Base-by-base conservation (phyloP, 2,797 vertebrate species). In the Trematomus bernacchii region DNA sequence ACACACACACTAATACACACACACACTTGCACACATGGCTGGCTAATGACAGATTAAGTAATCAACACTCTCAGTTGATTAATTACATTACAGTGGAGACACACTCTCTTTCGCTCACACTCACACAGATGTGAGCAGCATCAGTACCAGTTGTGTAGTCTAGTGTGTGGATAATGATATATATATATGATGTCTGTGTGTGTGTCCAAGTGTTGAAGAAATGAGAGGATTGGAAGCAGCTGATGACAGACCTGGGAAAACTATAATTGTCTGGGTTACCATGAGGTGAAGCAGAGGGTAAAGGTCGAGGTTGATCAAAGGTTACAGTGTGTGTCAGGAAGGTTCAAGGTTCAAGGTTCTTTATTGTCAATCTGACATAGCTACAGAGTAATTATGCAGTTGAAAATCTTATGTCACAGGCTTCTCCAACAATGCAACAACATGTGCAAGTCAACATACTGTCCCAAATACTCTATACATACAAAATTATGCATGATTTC, bases 11-110 rank as follows among this genome's bases (percentile, higher is more conserved):
- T 66, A 52, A 40, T 55, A n/a, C 46, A 27, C 61, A n/a, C 50
- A 19, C 52, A 67, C 72, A 76, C 65, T 57, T 58, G 73, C 71
- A 84, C 83, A 87, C 85, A 82, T 10, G 83, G 46, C 81, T 77
- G 73, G 71, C 66, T 91, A 92, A 91, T 92, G 89, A 73, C 84
- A 84, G 85, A 88, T 90, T 92, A 91, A 90, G 78, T 88, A 76
- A 82, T 85, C 67, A 93, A 90, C 88, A 82, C 87, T 87, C 87
- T 84, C 76, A 78, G 80, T 80, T 87, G 82, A 92, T 83, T 89
- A 89, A 71, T 87, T 87, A 81, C 84, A 91, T 89, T 87, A 87
- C 82, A 71, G 66, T 82, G 52, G 46, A 47, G 11, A 60, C 68
- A 55, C 65, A 5, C 63, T 16, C 33, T 13, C 30, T 42, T 50